Evolutionary conservation across 1,140 invertebrate genomes (phyloP).

Genomic region (Bombus haemorrhoidalis): DNA sequence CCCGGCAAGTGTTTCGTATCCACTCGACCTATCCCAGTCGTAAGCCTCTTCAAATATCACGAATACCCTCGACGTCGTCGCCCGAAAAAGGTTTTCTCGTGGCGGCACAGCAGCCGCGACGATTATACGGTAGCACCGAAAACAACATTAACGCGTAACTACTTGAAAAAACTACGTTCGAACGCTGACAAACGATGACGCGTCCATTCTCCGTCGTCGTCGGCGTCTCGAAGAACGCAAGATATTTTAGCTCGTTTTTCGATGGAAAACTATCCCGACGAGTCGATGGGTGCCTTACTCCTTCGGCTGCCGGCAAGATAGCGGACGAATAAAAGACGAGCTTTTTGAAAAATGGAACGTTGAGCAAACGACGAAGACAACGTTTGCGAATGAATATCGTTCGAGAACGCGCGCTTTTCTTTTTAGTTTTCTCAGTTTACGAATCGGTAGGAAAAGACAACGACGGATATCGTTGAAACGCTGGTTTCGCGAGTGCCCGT

Average conservation of each 20-base stretch:
- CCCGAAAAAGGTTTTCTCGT: conserved; percentile 44
- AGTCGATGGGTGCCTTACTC: too few relatives aligned
- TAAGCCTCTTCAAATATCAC: conserved; percentile 65
- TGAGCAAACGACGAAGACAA: too few relatives aligned
- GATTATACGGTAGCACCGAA: conserved; percentile 66
- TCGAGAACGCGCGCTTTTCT: neutral
- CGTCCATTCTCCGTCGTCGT: conserved; percentile 20
- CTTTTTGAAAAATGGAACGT: neutral
- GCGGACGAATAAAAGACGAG: neutral
- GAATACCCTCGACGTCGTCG: conserved; percentile 43
- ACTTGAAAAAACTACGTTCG: conserved; percentile 39
- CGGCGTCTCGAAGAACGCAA: neutral
- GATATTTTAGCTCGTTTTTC: neutral
- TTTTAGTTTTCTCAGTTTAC: too few relatives aligned
- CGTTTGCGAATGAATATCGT: neutral
- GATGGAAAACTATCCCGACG: neutral
- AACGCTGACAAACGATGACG: conserved; percentile 66
- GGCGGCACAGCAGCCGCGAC: conserved; percentile 47
- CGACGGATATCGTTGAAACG: conserved; percentile 18
- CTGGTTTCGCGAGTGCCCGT: neutral
- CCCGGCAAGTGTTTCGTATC: conserved; percentile 58
- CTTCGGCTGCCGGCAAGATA: neutral
- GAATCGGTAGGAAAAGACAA: conserved; percentile 70
- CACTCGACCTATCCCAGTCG: conserved; percentile 55
- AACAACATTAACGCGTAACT: conserved; percentile 59